These are phyloP conservation scores for Melopsittacus undulatus DNA, from an alignment of 2,797 vertebrate species.

Conservation along the genomic window DNA sequence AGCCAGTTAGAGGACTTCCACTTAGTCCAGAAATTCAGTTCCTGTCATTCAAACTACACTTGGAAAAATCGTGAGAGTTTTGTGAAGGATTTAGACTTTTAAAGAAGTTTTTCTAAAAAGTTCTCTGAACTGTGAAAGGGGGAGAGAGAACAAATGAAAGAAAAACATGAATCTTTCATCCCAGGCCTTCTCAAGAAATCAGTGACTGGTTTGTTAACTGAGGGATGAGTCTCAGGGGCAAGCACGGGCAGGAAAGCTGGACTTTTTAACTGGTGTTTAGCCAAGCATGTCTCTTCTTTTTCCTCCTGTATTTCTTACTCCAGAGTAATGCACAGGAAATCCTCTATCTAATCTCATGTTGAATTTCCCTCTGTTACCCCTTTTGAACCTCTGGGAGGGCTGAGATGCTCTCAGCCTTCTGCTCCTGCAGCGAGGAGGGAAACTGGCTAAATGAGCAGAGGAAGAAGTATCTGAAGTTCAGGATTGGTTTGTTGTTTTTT, in stretches of 20 bases:
- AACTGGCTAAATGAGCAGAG: neutral
- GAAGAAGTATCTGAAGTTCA: neutral
- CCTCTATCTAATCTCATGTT: neutral
- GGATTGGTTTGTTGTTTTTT: neutral
- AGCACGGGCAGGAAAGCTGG: neutral
- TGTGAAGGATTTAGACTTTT: neutral
- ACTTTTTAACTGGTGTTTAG: neutral
- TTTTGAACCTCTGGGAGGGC: neutral
- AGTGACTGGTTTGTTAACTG: accelerated
- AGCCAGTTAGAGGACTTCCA: neutral
- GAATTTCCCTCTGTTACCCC: neutral
- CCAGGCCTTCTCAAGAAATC: neutral
- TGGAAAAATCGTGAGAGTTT: neutral
- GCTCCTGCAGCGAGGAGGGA: neutral
- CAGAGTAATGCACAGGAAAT: neutral
- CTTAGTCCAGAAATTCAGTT: neutral
- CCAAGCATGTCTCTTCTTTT: neutral
- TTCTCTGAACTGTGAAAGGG: neutral
- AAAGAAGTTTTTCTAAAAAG: neutral
- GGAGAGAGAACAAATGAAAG: neutral
- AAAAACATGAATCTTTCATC: neutral
- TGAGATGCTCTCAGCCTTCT: neutral
- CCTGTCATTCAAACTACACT: neutral
- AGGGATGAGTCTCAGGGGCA: neutral
- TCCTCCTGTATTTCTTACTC: neutral